Evolutionary conservation across 2,888 invertebrate species (phyloP).

Genomic region (Abscondita cerata): DNA sequence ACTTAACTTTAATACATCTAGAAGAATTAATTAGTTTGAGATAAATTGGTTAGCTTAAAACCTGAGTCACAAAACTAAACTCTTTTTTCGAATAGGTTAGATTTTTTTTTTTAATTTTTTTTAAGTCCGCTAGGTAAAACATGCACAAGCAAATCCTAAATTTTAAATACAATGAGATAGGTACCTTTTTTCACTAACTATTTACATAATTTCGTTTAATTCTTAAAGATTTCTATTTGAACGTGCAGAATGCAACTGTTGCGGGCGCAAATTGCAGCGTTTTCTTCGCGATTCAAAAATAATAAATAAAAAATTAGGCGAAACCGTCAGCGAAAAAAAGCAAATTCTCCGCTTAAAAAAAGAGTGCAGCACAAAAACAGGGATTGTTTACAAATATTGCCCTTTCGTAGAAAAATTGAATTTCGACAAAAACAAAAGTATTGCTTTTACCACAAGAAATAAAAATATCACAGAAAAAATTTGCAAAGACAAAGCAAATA

Average conservation of each 20-base stretch:
- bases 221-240: conserved; percentile 36
- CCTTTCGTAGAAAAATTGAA: conserved; percentile 36
- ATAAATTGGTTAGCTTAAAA: conserved; percentile 25
- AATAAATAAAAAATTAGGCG: no score
- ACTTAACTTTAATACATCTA: neutral
- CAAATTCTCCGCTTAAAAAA: no score
- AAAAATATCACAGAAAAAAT: conserved; percentile 26
- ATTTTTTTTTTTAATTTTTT: conserved; percentile 26
- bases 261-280: no score
- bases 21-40: conserved; percentile 17
- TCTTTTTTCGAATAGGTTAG: neutral
- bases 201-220: conserved; percentile 24
- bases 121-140: conserved; percentile 25
- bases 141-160: conserved; percentile 34
- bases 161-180: conserved; percentile 18
- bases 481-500: conserved; percentile 18
- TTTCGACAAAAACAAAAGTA: conserved; percentile 1
- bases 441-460: conserved; percentile 25
- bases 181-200: conserved; percentile 13
- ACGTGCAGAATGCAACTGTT: no score
- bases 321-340: no score
- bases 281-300: no score
- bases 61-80: conserved; percentile 19
- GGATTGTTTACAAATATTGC: conserved; percentile 56
- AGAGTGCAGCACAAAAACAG: conserved; percentile 31